A percentile compares a stretch with the other conserved stretches of the same genome.
These are phyloP conservation scores for Solenodon paradoxus DNA, from an alignment of 2,113 vertebrate genomes.

Conservation along the genomic window DNA sequence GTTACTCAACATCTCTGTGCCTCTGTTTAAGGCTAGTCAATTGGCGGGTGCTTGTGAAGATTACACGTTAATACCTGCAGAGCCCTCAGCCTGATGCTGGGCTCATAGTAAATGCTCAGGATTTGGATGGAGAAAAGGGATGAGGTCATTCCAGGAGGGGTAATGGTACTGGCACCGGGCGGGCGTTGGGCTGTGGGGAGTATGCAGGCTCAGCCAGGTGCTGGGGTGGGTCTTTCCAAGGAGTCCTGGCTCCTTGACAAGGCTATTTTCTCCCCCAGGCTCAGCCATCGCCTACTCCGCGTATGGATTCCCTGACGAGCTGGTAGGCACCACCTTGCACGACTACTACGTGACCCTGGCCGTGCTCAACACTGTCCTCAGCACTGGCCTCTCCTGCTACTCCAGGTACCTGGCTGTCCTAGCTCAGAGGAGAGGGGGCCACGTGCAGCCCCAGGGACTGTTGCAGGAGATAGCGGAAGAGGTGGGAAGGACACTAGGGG, in stretches of 20 bases:
- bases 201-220: not conserved
- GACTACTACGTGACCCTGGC: slow-evolving; percentile 84
- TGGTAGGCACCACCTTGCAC: slow-evolving; percentile 87
- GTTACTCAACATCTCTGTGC: not conserved
- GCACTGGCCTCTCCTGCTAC: slow-evolving; percentile 91
- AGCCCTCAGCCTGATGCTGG: not conserved
- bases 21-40: not conserved
- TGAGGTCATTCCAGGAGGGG: not conserved
- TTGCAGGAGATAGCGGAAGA: not conserved
- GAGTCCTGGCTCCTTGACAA: not conserved
- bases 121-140: not conserved
- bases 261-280: slow-evolving; percentile 78
- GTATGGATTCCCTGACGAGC: slow-evolving; percentile 88
- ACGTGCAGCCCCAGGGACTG: accelerated
- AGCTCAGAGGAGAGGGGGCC: accelerated
- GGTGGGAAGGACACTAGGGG: not conserved
- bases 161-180: accelerated
- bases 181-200: not conserved
- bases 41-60: not conserved
- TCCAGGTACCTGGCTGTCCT: slow-evolving; percentile 86
- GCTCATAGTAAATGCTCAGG: not conserved
- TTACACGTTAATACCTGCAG: not conserved
- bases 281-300: slow-evolving; percentile 92
- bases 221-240: not conserved
- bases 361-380: slow-evolving; percentile 84